Evolutionary conservation across 2,113 vertebrate species (phyloP), one percentile per base, ranked within the genome.

Genomic region (Artemisiospiza belli): DNA sequence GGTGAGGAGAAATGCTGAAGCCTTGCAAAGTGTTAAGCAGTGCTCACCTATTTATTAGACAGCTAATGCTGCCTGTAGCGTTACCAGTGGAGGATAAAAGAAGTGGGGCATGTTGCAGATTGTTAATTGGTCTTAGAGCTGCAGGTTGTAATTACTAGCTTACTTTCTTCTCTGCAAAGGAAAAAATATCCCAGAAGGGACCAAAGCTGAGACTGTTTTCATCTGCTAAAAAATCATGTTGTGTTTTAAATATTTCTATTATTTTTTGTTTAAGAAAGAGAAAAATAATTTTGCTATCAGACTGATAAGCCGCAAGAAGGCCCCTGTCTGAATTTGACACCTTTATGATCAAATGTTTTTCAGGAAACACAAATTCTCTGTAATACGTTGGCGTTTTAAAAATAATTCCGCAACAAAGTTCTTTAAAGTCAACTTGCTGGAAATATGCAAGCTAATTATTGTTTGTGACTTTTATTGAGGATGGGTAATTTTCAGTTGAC

Each of bases 11-110:
- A 69, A 58, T 81, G 83, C 92, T 94, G 95, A 88, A 95, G 82
- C 87, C 79, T 70, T 83, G 62, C 57, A 5, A 90, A 97, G 93
- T 87, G 66, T 92, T 94, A 95, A 92, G 96, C 96, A 84, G 72
- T n/a, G 19, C 82, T 94, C 94, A 92, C 93, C 93, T 96, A 90
- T 95, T 97, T 95, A 95, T 96, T 96, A 96, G 95, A 94, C 92
- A 83, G 82, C 95, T 96, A 95, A 88, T 95, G 89, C 93, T 94
- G 96, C 94, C 96, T 83, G 74, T 76, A 90, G 94, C 61, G 11
- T 95, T 94, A 87, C 57, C 92, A 96, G 89, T 79, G 90, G 82
- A 96, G 96, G 84, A 94, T 94, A 80, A 97, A 97, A 96, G 97
- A 95, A 96, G 43, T 87, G 94, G 95, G 91, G 57, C 93, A 77